Percentiles rank a stretch among this genome's conserved stretches.
These are phyloP conservation scores for Cinara cedri DNA, from an alignment of 2,888 invertebrate genomes.

Conservation along the genomic window DNA sequence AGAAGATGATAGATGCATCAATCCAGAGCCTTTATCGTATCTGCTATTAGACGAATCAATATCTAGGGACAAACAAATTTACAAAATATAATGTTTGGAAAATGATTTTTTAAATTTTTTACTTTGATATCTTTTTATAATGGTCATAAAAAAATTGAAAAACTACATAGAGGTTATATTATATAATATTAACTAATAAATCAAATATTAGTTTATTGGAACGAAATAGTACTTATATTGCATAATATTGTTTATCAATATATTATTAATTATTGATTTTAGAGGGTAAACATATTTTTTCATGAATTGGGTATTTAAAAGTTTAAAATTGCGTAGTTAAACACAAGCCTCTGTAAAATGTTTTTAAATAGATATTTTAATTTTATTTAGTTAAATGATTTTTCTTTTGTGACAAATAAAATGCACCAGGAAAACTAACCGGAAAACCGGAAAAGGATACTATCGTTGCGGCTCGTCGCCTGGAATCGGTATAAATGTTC, in stretches of 20 bases:
- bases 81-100: neutral
- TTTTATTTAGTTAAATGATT: conserved; percentile 44
- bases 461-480: conserved; percentile 56
- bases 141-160: neutral
- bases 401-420: conserved; percentile 53
- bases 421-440: conserved; percentile 52
- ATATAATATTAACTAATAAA: conserved; percentile 12
- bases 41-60: conserved; percentile 59
- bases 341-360: conserved; percentile 36
- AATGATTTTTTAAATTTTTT: neutral
- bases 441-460: conserved; percentile 55
- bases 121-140: too few relatives aligned
- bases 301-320: conserved; percentile 17
- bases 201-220: neutral
- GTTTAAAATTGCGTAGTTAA: neutral
- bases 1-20: conserved; percentile 59
- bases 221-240: neutral
- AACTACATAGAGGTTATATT: neutral
- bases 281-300: conserved; percentile 32
- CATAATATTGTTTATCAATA: neutral
- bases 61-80: conserved; percentile 57
- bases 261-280: conserved; percentile 20
- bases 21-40: conserved; percentile 59
- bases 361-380: conserved; percentile 37
- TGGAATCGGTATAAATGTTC: conserved; percentile 54